Conservation (phyloP, 2,797 vertebrate genomes). For the Xiphorhynchus erythropygius region DNA sequence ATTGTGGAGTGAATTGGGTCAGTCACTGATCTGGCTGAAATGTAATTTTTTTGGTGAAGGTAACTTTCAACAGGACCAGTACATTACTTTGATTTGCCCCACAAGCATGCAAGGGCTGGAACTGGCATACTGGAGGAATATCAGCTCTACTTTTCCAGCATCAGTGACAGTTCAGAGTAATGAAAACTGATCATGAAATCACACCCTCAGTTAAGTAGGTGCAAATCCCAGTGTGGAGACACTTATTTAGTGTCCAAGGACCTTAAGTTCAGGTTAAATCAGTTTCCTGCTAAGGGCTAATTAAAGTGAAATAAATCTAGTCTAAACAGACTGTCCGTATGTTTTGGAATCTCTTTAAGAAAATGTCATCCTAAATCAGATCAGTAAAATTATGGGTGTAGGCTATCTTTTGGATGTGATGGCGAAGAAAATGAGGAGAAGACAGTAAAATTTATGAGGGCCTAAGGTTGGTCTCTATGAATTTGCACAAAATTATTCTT, state of each 20-base stretch:
- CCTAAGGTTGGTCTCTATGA: not conserved
- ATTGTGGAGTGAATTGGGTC: not conserved
- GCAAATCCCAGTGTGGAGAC: slow-evolving; percentile 39
- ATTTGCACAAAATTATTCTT: not conserved
- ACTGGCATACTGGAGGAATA: not conserved
- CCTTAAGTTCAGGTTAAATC: slow-evolving; percentile 17
- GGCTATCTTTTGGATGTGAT: not conserved
- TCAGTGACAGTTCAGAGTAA: not conserved
- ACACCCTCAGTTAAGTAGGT: slow-evolving; percentile 38
- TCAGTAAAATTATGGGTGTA: not conserved
- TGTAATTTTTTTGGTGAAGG: not conserved
- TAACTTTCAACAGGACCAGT: not conserved
- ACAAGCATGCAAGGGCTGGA: not conserved
- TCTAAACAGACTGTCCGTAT: not conserved
- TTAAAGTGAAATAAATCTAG: slow-evolving; percentile 9
- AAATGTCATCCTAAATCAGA: not conserved
- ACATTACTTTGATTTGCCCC: not conserved
- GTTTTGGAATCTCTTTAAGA: not conserved
- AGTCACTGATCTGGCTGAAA: not conserved
- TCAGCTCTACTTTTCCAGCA: not conserved
- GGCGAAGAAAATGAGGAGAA: not conserved
- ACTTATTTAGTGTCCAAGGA: slow-evolving; percentile 2
- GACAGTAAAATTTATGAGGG: not conserved
- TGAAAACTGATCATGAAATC: slow-evolving; percentile 44
- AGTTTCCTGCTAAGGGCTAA: not conserved